These are phyloP conservation scores for Nesidiocoris tenuis DNA, from an alignment of 2,888 invertebrate species.

Conservation along the genomic window DNA sequence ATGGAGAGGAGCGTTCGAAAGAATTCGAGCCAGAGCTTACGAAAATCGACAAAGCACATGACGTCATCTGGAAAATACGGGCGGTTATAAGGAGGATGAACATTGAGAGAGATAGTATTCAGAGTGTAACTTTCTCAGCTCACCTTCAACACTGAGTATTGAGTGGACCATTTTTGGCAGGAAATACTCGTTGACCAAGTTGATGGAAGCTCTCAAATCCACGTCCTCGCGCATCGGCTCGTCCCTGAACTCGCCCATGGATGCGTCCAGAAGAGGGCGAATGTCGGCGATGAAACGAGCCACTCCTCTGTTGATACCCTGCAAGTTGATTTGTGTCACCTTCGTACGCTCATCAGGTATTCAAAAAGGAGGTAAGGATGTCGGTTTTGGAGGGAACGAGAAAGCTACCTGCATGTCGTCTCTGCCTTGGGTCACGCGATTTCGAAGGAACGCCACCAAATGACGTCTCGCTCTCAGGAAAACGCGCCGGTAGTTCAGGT, in stretches of 20 bases:
- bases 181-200: conserved; percentile 52
- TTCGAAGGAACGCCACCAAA: conserved; percentile 23
- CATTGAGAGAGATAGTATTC: too few relatives aligned
- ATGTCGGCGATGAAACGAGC: conserved; percentile 28
- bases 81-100: too few relatives aligned
- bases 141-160: conserved; percentile 10
- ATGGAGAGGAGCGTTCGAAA: conserved; percentile 23
- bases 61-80: conserved; percentile 31
- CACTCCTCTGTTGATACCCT: conserved; percentile 24
- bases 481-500: conserved; percentile 33
- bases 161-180: conserved; percentile 19
- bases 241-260: conserved; percentile 48
- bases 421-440: conserved; percentile 20
- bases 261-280: conserved; percentile 27
- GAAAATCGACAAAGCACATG: neutral
- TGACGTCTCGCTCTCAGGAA: conserved; percentile 22
- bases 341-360: too few relatives aligned
- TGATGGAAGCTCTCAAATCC: conserved; percentile 55
- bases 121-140: too few relatives aligned
- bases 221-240: conserved; percentile 54
- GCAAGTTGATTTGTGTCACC: too few relatives aligned
- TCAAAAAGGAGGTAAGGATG: neutral
- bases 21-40: conserved; percentile 29
- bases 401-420: conserved; percentile 20
- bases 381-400: too few relatives aligned